These are phyloP conservation scores for Schrankia costaestrigalis DNA, from an alignment of 2,888 invertebrate species.

Conservation along the genomic window DNA sequence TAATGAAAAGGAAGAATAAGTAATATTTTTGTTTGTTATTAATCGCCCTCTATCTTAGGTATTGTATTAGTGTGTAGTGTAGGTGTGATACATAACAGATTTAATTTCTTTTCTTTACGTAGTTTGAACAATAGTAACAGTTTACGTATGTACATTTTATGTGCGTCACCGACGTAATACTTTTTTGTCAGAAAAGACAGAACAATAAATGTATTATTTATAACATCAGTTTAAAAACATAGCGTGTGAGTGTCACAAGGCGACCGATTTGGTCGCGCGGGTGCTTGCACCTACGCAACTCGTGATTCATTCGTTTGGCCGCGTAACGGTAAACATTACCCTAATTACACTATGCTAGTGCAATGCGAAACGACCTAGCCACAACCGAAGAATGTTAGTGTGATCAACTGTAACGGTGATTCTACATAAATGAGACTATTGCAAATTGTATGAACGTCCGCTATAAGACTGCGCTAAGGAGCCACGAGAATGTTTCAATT, in stretches of 20 bases:
- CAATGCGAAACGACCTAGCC: slow-evolving; percentile 42
- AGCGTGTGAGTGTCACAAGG: slow-evolving; percentile 51
- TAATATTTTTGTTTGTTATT: no score
- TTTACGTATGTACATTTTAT: slow-evolving; percentile 4
- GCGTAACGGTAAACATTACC: slow-evolving; percentile 69
- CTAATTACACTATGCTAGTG: slow-evolving; percentile 57
- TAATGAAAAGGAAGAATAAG: no score
- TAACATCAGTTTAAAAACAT: slow-evolving; percentile 54
- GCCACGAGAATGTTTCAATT: no score
- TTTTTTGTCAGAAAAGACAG: slow-evolving; percentile 34
- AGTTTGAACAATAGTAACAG: no score
- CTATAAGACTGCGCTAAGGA: no score
- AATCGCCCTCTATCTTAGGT: no score
- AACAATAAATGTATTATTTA: slow-evolving; percentile 40
- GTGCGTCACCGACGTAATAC: slow-evolving; percentile 31
- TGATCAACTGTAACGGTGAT: slow-evolving; percentile 17
- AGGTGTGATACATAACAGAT: no score
- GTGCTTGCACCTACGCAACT: slow-evolving; percentile 60
- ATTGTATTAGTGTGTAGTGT: no score
- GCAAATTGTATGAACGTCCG: no score
- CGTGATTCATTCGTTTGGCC: slow-evolving; percentile 72
- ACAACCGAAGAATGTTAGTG: slow-evolving; percentile 20
- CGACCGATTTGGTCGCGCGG: slow-evolving; percentile 61
- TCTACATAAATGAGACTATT: slow-evolving; percentile 2
- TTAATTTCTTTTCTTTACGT: no score